Conservation (phyloP, 2,797 vertebrate species). For the Sebastes variabilis region DNA sequence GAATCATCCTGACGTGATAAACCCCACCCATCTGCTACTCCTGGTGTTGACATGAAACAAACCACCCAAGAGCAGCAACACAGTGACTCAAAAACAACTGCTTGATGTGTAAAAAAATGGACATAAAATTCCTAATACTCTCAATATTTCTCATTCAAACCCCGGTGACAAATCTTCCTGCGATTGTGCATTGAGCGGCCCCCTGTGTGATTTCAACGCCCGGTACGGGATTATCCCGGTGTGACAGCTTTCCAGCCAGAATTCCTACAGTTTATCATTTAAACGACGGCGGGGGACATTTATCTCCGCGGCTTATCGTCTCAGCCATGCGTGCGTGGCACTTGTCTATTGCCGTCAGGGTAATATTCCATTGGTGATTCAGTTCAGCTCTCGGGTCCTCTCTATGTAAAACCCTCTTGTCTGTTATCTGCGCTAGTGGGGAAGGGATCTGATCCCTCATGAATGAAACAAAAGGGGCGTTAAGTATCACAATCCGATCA, state of each 20-base stretch:
- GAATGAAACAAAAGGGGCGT: constrained; percentile 74
- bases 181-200: constrained; percentile 49
- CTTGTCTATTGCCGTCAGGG: constrained; percentile 62
- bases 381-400: constrained; percentile 42
- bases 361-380: constrained; percentile 65
- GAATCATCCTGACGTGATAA: constrained; percentile 19
- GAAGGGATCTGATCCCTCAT: constrained; percentile 60
- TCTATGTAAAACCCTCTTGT: constrained; percentile 61
- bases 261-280: constrained; percentile 78
- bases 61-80: background rate
- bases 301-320: constrained; percentile 73
- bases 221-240: constrained; percentile 68
- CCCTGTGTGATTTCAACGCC: constrained; percentile 53
- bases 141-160: constrained; percentile 60
- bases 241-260: constrained; percentile 67
- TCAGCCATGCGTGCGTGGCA: constrained; percentile 58
- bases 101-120: constrained; percentile 46
- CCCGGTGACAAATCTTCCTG: constrained; percentile 54
- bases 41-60: constrained; percentile 12
- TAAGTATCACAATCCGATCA: constrained; percentile 58
- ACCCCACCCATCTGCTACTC: background rate
- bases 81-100: constrained; percentile 37
- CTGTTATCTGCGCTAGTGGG: constrained; percentile 51
- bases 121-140: constrained; percentile 63
- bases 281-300: constrained; percentile 73